These are phyloP conservation scores for Iselma pallidipennis DNA, from an alignment of 2,888 invertebrate species.

Conservation along the genomic window DNA sequence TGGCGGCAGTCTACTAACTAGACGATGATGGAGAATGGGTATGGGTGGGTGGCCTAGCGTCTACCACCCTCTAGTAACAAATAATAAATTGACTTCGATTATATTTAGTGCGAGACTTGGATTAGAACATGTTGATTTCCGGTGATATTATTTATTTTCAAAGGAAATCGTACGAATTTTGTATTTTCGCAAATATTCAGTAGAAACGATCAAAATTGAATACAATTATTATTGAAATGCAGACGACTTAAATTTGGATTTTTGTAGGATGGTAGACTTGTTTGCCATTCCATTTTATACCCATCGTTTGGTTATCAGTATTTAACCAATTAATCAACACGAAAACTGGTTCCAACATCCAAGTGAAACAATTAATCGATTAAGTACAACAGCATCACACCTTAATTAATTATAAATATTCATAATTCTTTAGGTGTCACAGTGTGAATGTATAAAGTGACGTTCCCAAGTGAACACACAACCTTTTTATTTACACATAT, in stretches of 20 bases:
- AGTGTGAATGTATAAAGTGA: slow-evolving; percentile 25
- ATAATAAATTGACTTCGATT: slow-evolving; percentile 27
- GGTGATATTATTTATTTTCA: slow-evolving; percentile 8
- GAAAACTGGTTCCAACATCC: neutral
- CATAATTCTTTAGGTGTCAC: slow-evolving; percentile 14
- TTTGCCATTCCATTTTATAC: neutral
- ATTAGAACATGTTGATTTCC: slow-evolving; percentile 12
- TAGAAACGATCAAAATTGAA: neutral
- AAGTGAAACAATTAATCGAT: slow-evolving; percentile 15
- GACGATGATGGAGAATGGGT: slow-evolving; percentile 1
- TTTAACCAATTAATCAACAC: slow-evolving; percentile 10
- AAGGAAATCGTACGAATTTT: slow-evolving; percentile 12
- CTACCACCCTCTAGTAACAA: neutral
- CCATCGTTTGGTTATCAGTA: neutral
- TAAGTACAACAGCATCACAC: neutral
- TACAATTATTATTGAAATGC: neutral
- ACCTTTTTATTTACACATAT: neutral
- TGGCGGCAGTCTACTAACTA: slow-evolving; percentile 15
- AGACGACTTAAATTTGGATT: too few relatives aligned
- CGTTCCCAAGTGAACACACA: slow-evolving; percentile 36
- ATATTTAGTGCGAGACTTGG: slow-evolving; percentile 19
- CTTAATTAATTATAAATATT: slow-evolving; percentile 24
- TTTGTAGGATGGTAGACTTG: neutral
- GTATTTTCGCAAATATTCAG: neutral
- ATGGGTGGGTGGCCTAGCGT: neutral